Base-by-base conservation (phyloP, 2,113 vertebrate species). In the Tretioscincus oriximinensis region DNA sequence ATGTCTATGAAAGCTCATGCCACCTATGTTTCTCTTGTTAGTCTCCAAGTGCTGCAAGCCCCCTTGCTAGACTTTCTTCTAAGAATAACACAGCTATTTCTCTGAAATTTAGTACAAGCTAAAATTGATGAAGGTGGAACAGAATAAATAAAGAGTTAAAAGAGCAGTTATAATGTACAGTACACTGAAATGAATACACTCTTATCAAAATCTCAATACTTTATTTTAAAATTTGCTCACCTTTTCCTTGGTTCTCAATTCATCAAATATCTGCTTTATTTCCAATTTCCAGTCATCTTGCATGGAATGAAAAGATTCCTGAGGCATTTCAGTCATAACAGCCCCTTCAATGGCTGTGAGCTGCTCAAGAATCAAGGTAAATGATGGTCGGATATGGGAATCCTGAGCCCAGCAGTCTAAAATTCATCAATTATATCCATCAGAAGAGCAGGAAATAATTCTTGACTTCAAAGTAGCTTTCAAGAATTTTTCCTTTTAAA, bases 271-370 rank as follows among this genome's bases (percentile, higher is more conserved):
- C 81, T 98, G 97, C 85, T 99, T 97, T 87, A 99, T 99, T 93
- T 99, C 98, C 90, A 98, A 90, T n/a, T 97, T 98, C 98, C 98
- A 99, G 93, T 99, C 97, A 61, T 99, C 98, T 95, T 99, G 98
- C 98, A 99, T 98, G 84, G 97, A 99, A 91, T 99, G 98, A 85
- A 99, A 99, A 61, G 98, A 99, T 70, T 98, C 98, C 91, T 97
- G 98, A 29, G 97, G 98, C 97, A 99, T 97, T 68, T 98, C 97
- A 64, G 97, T 97, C 95, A 96, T 96, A 87, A 98, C 97, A 0
- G 96, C 96, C 92, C 94, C 96, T 89, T 99, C 97, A 26, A 99
- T 97, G 81, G 97, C 97, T 5, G 96, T 97, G 89, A 99, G 92
- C 90, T 99, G 97, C 88, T 99, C 97, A 92, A 99, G 96, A 93